Evolutionary conservation across 2,888 invertebrate species (phyloP).

Genomic region (Hypena proboscidalis): DNA sequence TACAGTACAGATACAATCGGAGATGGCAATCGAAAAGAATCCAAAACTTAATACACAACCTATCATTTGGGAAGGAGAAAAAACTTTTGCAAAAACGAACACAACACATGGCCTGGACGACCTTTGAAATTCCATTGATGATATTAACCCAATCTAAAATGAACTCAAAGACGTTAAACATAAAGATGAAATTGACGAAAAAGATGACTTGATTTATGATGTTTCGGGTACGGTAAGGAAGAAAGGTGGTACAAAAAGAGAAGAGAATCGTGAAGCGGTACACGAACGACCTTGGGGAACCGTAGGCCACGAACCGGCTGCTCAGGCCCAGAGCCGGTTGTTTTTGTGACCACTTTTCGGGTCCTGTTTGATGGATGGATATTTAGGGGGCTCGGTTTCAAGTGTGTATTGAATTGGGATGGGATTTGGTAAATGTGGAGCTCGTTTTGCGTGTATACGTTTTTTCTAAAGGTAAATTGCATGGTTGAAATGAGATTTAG

Average conservation of each 20-base stretch:
- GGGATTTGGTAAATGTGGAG: conserved; percentile 16
- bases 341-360: conserved; percentile 67
- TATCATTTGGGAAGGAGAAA: conserved; percentile 58
- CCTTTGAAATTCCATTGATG: conserved; percentile 73
- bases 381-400: conserved; percentile 55
- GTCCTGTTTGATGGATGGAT: conserved; percentile 70
- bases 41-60: conserved; percentile 50
- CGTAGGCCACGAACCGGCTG: conserved; percentile 81
- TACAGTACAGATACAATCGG: conserved; percentile 39
- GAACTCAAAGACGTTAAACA: conserved; percentile 20
- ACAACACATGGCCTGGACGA: conserved; percentile 73
- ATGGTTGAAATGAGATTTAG: too few relatives aligned
- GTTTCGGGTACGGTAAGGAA: conserved; percentile 57
- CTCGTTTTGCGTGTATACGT: conserved; percentile 19
- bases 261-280: conserved; percentile 76
- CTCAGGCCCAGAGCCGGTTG: conserved; percentile 67
- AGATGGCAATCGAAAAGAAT: conserved; percentile 43
- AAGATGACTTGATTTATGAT: conserved; percentile 40
- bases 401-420: conserved; percentile 25
- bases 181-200: conserved; percentile 45
- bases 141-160: conserved; percentile 28
- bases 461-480: too few relatives aligned
- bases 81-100: conserved; percentile 77
- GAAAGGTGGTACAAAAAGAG: conserved; percentile 77
- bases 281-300: conserved; percentile 80